Conservation (phyloP, 2,797 vertebrate species). For the Rhinoraja longicauda region DNA sequence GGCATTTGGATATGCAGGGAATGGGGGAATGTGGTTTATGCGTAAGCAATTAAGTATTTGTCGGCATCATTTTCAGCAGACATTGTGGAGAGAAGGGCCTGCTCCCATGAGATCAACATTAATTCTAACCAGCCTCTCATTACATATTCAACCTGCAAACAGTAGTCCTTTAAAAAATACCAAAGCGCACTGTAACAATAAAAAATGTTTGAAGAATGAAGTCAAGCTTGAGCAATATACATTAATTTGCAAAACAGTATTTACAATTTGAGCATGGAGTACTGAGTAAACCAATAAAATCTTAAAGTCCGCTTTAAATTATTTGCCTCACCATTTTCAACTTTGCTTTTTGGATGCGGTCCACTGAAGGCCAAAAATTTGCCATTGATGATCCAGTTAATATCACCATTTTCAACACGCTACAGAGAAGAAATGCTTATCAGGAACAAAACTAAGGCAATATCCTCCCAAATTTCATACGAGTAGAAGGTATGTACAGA, state of each 20-base stretch:
- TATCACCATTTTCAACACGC: conserved; percentile 95
- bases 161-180: not conserved
- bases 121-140: not conserved
- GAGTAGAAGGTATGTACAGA: conserved; percentile 44
- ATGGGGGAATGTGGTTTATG: no score
- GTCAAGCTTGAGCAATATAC: not conserved
- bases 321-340: conserved; percentile 79
- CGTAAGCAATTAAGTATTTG: no score
- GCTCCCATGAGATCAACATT: no score
- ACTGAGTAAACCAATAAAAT: not conserved
- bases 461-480: not conserved
- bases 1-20: no score
- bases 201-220: not conserved
- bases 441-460: not conserved
- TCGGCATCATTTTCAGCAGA: no score
- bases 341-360: conserved; percentile 87
- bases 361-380: conserved; percentile 95
- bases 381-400: conserved; percentile 91
- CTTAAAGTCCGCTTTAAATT: not conserved
- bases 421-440: conserved; percentile 47
- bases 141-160: not conserved
- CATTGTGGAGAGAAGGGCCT: no score
- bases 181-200: not conserved
- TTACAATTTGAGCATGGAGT: not conserved
- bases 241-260: not conserved